Conservation (phyloP, 2,797 vertebrate species). For the Alauda arvensis region DNA sequence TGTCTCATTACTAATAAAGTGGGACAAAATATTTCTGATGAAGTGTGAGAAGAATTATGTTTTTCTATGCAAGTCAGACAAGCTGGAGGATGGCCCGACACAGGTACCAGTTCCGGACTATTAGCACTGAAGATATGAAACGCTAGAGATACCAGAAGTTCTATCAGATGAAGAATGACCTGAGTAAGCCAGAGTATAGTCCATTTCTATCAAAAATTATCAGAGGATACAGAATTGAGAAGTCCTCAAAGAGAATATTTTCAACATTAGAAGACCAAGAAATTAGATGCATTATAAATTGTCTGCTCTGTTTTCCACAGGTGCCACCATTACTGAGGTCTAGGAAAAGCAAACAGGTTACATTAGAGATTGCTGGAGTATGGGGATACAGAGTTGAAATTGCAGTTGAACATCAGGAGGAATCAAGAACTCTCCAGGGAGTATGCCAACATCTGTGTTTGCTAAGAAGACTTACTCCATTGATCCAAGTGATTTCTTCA, state of each 20-base stretch:
- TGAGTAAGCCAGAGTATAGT: conserved; percentile 57
- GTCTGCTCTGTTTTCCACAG: conserved; percentile 63
- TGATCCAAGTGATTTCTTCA: neutral
- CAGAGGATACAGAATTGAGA: conserved; percentile 61
- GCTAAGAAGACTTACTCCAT: neutral
- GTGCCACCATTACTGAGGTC: conserved; percentile 61
- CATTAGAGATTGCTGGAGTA: conserved; percentile 38
- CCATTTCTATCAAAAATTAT: conserved; percentile 55
- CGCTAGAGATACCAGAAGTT: conserved; percentile 44
- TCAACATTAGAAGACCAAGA: conserved; percentile 58
- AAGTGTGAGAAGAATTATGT: conserved; percentile 51
- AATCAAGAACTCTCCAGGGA: neutral
- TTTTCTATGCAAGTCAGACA: conserved; percentile 55
- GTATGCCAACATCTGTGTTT: neutral
- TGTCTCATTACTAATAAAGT: conserved; percentile 77
- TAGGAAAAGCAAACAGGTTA: conserved; percentile 63
- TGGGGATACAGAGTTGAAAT: conserved; percentile 8
- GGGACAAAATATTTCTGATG: conserved; percentile 66
- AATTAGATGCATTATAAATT: conserved; percentile 54
- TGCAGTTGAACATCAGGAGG: conserved; percentile 9
- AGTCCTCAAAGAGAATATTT: conserved; percentile 61
- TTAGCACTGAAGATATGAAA: conserved; percentile 51
- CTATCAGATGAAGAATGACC: conserved; percentile 55
- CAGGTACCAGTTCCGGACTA: conserved; percentile 48
- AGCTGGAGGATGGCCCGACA: conserved; percentile 53